Conservation (phyloP, 2,888 invertebrate genomes). For the Calephelis perditalis region DNA sequence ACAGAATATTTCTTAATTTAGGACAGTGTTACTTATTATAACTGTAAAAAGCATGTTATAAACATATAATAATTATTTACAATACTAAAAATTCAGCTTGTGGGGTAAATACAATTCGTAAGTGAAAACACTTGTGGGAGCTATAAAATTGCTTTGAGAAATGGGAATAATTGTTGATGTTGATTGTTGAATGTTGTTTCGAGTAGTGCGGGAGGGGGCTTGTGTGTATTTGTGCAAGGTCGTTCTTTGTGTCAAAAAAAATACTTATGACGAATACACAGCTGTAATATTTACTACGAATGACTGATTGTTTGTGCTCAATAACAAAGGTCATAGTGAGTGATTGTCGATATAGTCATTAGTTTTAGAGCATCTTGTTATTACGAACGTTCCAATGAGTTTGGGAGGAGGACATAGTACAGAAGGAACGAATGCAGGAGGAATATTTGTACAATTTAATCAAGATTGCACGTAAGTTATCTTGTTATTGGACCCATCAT, state of each 20-base stretch:
- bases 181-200: constrained; percentile 34
- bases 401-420: constrained; percentile 84
- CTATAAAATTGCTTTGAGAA: not conserved
- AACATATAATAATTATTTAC: no score
- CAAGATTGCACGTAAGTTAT: constrained; percentile 97
- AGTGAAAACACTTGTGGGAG: no score
- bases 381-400: constrained; percentile 87
- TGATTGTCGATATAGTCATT: constrained; percentile 55
- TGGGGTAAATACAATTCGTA: no score
- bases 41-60: no score
- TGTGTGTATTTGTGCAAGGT: constrained; percentile 78
- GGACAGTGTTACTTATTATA: no score
- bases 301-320: constrained; percentile 59
- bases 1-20: no score
- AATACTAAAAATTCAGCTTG: no score
- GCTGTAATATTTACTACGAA: constrained; percentile 57
- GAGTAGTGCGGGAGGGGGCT: constrained; percentile 53
- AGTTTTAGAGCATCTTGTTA: constrained; percentile 51
- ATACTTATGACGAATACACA: constrained; percentile 61
- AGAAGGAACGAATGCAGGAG: constrained; percentile 88
- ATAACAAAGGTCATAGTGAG: constrained; percentile 52
- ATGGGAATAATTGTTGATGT: not conserved
- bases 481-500: not conserved
- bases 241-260: constrained; percentile 80
- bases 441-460: constrained; percentile 97